These are phyloP conservation scores for Cryptomyrus ogoouensis DNA, from an alignment of 2,113 vertebrate genomes.

Conservation along the genomic window DNA sequence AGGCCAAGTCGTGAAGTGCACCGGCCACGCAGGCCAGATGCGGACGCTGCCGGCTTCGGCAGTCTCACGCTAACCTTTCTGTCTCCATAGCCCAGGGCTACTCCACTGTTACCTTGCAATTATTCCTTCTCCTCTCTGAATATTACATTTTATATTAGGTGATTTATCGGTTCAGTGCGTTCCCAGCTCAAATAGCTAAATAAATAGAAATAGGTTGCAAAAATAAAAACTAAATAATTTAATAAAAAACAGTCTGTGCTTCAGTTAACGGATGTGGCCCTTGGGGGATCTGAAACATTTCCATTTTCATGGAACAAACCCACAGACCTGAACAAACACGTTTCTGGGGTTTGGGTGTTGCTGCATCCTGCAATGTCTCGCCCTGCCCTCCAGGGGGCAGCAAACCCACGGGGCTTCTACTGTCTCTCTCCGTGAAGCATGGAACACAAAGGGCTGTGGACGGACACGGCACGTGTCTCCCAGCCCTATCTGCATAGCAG, in stretches of 20 bases:
- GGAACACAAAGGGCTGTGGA: neutral
- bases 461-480: neutral
- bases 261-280: neutral
- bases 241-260: neutral
- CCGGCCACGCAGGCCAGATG: slow-evolving; percentile 7
- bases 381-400: slow-evolving; percentile 15
- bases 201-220: neutral
- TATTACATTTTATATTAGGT: slow-evolving; percentile 4
- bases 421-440: neutral
- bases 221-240: slow-evolving; percentile 2
- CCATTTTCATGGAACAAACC: neutral
- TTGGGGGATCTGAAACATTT: neutral
- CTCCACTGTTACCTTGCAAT: slow-evolving; percentile 18
- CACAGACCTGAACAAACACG: neutral
- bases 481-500: neutral
- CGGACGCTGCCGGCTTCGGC: slow-evolving; percentile 16
- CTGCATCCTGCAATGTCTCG: neutral
- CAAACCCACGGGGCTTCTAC: neutral
- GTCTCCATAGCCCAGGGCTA: slow-evolving; percentile 18
- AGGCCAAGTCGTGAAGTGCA: neutral
- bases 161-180: slow-evolving; percentile 9
- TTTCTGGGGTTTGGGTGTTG: neutral
- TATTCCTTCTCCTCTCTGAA: slow-evolving; percentile 6
- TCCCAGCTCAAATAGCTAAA: slow-evolving; percentile 18
- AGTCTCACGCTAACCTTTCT: neutral